Evolutionary conservation across 2,888 invertebrate species (phyloP).

Genomic region (Drosophila pullipes): DNA sequence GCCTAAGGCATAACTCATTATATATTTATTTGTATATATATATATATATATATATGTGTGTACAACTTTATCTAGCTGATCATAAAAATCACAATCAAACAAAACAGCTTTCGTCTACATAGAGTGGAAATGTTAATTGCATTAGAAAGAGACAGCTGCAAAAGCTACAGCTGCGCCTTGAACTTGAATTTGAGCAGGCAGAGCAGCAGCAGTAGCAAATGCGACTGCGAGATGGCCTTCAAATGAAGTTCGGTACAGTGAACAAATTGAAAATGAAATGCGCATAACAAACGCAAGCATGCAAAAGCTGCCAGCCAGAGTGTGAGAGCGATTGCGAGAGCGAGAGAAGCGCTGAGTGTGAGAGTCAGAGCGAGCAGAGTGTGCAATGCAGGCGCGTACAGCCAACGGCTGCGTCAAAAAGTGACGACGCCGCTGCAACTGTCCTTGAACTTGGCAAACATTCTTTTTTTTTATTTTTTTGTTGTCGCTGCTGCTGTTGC

Average conservation of each 20-base stretch:
- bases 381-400: slow-evolving; percentile 62
- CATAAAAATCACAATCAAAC: background rate
- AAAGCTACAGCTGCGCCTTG: slow-evolving; percentile 46
- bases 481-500: slow-evolving; percentile 21
- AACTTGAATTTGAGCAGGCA: slow-evolving; percentile 52
- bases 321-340: slow-evolving; percentile 11
- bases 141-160: slow-evolving; percentile 44
- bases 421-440: slow-evolving; percentile 65
- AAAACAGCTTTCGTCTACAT: slow-evolving; percentile 5
- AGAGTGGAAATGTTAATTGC: slow-evolving; percentile 54
- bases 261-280: slow-evolving; percentile 58
- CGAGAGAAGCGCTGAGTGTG: slow-evolving; percentile 1
- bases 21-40: slow-evolving; percentile 8
- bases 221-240: slow-evolving; percentile 58
- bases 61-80: slow-evolving; percentile 18
- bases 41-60: background rate
- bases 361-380: slow-evolving; percentile 31
- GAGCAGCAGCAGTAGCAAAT: slow-evolving; percentile 1
- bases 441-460: slow-evolving; percentile 79
- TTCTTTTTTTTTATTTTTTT: slow-evolving; percentile 23
- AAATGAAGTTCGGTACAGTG: slow-evolving; percentile 68
- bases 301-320: slow-evolving; percentile 23
- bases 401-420: slow-evolving; percentile 72
- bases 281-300: slow-evolving; percentile 62
- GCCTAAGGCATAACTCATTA: slow-evolving; percentile 74